phyloP scores from a whole-genome alignment of 2,888 invertebrate species.

The Oscheius sp. region DNA sequence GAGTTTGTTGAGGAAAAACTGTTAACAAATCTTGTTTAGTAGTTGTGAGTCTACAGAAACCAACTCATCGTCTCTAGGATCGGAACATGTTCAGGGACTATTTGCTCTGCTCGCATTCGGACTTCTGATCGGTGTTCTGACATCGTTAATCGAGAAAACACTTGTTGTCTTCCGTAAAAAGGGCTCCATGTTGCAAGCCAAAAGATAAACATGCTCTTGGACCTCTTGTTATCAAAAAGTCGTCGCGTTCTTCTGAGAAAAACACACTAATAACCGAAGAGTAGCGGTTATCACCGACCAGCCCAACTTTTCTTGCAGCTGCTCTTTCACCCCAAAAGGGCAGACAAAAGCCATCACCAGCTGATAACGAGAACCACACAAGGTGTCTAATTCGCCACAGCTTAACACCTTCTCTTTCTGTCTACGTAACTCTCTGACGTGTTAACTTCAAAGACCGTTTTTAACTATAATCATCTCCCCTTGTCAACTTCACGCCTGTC shows the following conservation, averaged over 20 bases:
- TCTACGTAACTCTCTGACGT: no score
- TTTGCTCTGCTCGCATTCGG: conserved; percentile 95
- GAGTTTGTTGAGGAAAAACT: conserved; percentile 1
- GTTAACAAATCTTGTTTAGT: conserved; percentile 38
- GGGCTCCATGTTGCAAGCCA: conserved; percentile 16
- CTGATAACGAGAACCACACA: conserved; percentile 24
- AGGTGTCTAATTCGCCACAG: conserved; percentile 25
- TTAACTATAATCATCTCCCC: no score
- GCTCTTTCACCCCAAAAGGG: conserved; percentile 7
- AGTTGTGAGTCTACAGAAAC: conserved; percentile 53
- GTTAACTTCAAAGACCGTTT: no score
- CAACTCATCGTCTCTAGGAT: conserved; percentile 56
- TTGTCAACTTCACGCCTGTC: conserved; percentile 9
- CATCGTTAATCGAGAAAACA: conserved; percentile 20
- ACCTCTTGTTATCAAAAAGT: conserved; percentile 15
- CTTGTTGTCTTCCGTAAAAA: conserved; percentile 3
- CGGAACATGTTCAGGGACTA: conserved; percentile 90
- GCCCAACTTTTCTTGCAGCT: conserved; percentile 1
- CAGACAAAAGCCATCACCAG: conserved; percentile 18
- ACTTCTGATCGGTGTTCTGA: conserved; percentile 12
- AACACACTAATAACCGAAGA: conserved; percentile 4
- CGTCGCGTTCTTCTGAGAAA: conserved; percentile 2
- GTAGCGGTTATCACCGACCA: not conserved
- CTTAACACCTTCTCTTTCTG: conserved; percentile 16
- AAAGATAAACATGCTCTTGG: conserved; percentile 3